Evolutionary conservation across 64 coral and sea anemone species (phyloP).

Genomic region (Pachyseris speciosa): DNA sequence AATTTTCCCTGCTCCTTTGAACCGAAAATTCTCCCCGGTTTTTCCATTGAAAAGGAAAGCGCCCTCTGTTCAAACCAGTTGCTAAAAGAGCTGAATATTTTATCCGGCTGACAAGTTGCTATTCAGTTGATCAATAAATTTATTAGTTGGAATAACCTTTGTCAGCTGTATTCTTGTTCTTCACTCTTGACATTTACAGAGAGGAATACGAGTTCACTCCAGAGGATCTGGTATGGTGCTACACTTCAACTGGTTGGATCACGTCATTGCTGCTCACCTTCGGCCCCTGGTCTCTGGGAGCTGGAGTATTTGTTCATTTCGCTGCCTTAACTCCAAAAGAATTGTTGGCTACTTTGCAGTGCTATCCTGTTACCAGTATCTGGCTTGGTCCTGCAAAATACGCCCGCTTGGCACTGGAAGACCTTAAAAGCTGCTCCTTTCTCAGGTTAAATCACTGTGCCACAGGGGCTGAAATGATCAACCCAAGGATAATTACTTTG

Average conservation of each 20-base stretch:
- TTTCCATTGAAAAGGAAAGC: too few species aligned
- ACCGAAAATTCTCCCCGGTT: too few species aligned
- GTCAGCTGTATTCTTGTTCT: too few species aligned
- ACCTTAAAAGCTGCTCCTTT: background rate
- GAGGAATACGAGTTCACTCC: too few species aligned
- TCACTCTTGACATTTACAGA: too few species aligned
- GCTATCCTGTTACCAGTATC: background rate
- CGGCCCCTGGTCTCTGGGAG: background rate
- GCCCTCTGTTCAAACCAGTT: too few species aligned
- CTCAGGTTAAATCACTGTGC: background rate
- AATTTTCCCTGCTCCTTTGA: too few species aligned
- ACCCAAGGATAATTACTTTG: background rate
- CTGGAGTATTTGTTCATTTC: background rate
- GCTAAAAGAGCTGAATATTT: too few species aligned
- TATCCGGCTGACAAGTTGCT: too few species aligned
- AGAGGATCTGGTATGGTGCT: background rate
- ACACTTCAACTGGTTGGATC: background rate
- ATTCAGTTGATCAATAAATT: too few species aligned
- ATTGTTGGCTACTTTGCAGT: background rate
- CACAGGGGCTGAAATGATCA: background rate
- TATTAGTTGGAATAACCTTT: too few species aligned
- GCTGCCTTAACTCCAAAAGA: background rate
- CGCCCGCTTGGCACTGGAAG: background rate
- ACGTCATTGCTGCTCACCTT: background rate
- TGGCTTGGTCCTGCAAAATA: background rate